Percentiles rank a stretch among this genome's conserved stretches.
Evolutionary conservation across 2,888 invertebrate genomes (phyloP).

Genomic region (Oscheius myriophilus): DNA sequence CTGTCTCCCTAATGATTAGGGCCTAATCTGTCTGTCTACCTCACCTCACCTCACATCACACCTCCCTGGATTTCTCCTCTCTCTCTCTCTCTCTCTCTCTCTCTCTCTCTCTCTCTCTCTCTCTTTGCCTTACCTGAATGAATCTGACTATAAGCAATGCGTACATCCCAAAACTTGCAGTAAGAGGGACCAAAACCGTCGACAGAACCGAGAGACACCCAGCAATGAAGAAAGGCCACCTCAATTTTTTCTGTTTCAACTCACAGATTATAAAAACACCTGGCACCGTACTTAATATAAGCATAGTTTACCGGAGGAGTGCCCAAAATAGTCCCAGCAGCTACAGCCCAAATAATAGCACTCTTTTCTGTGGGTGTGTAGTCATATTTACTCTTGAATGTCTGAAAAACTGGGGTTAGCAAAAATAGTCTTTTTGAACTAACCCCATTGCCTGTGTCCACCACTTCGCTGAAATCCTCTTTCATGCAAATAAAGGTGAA

Average conservation of each 20-base stretch:
- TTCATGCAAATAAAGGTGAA: constrained; percentile 62
- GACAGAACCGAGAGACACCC: constrained; percentile 48
- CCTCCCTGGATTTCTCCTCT: no score
- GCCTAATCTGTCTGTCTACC: no score
- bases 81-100: not conserved
- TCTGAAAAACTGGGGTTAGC: constrained; percentile 35
- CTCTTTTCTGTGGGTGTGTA: constrained; percentile 56
- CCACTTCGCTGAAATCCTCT: constrained; percentile 48
- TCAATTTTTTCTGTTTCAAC: constrained; percentile 10
- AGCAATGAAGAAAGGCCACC: constrained; percentile 55
- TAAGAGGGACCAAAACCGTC: constrained; percentile 46
- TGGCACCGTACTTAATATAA: constrained; percentile 58
- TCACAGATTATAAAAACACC: constrained; percentile 28
- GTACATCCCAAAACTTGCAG: constrained; percentile 40
- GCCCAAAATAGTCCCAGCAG: constrained; percentile 59
- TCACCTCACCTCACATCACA: no score
- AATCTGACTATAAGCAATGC: constrained; percentile 46
- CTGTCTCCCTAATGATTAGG: no score
- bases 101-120: not conserved
- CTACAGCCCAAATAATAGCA: constrained; percentile 59
- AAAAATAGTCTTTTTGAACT: not conserved
- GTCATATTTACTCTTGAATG: constrained; percentile 47
- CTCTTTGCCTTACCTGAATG: constrained; percentile 36
- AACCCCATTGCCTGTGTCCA: constrained; percentile 40
- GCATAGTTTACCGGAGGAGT: constrained; percentile 61